A percentile compares a stretch with the other conserved stretches of the same genome.
Conservation (phyloP, 1,140 invertebrate species). For the Saccostrea glomerata region DNA sequence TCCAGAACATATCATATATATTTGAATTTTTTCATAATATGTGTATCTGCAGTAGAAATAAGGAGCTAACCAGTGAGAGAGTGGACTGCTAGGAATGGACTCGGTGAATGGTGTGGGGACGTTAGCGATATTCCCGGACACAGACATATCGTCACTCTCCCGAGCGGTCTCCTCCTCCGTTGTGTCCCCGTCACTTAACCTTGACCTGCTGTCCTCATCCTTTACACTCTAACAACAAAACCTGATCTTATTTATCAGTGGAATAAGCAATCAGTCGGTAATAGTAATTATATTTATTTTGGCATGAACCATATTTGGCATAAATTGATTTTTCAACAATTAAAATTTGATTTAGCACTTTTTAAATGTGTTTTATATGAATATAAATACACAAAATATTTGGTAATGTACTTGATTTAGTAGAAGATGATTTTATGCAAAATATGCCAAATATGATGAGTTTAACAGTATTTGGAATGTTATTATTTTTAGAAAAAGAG, state of each 20-base stretch:
- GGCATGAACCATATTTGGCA: too few species aligned
- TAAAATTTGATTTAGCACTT: too few species aligned
- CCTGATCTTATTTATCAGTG: not conserved
- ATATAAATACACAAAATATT: too few species aligned
- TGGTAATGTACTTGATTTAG: too few species aligned
- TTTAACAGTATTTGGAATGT: not conserved
- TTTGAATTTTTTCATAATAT: not conserved
- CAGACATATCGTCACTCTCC: conserved; percentile 76
- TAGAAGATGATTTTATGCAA: not conserved
- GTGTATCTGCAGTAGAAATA: not conserved
- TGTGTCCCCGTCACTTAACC: conserved; percentile 72
- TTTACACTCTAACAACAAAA: conserved; percentile 57
- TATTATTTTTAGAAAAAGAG: too few species aligned
- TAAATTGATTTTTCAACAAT: too few species aligned
- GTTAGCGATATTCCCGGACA: conserved; percentile 54
- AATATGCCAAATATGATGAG: not conserved
- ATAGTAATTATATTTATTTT: too few species aligned
- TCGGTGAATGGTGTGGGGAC: conserved; percentile 78
- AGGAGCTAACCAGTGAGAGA: conserved; percentile 76
- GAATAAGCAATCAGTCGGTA: not conserved
- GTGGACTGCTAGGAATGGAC: conserved; percentile 85
- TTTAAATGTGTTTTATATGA: too few species aligned
- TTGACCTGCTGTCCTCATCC: conserved; percentile 69
- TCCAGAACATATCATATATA: not conserved
- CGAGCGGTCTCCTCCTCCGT: conserved; percentile 71